phyloP scores from a whole-genome alignment of 2,888 invertebrate species.

The Brachypterus glaber region DNA sequence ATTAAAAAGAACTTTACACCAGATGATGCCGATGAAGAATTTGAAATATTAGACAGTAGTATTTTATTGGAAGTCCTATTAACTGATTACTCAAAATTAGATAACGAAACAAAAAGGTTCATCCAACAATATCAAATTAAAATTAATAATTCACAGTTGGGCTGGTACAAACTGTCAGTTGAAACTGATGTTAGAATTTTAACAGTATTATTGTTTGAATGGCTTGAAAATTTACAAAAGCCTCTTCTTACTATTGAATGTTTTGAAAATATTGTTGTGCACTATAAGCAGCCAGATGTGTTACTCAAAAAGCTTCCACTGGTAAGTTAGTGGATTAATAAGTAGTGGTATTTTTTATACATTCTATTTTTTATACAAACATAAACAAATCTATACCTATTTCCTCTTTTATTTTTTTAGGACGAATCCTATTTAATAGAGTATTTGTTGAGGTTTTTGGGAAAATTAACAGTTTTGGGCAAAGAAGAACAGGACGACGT shows the following conservation, averaged over 20 bases:
- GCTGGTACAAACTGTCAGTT: constrained; percentile 54
- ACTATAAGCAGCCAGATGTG: constrained; percentile 50
- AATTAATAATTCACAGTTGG: constrained; percentile 56
- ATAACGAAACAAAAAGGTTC: constrained; percentile 46
- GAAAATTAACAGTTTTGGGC: constrained; percentile 54
- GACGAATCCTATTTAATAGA: constrained; percentile 60
- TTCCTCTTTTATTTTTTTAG: constrained; percentile 38
- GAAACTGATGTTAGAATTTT: constrained; percentile 57
- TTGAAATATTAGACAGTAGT: constrained; percentile 26
- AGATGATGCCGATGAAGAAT: constrained; percentile 29
- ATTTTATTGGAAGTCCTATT: constrained; percentile 47
- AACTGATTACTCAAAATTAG: constrained; percentile 48
- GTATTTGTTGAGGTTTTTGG: constrained; percentile 60
- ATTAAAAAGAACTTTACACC: constrained; percentile 37
- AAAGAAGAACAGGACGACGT: constrained; percentile 52
- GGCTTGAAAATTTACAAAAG: constrained; percentile 65
- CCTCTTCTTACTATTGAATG: constrained; percentile 58
- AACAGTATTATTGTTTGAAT: constrained; percentile 58
- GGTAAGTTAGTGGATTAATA: constrained; percentile 33
- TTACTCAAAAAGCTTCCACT: constrained; percentile 51
- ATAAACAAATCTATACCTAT: background rate
- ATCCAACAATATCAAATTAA: constrained; percentile 49
- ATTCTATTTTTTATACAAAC: background rate
- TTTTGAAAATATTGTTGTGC: constrained; percentile 55
- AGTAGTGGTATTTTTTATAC: background rate